Conservation (phyloP, 2,113 vertebrate genomes). For the Dolichallabes microphthalmus region DNA sequence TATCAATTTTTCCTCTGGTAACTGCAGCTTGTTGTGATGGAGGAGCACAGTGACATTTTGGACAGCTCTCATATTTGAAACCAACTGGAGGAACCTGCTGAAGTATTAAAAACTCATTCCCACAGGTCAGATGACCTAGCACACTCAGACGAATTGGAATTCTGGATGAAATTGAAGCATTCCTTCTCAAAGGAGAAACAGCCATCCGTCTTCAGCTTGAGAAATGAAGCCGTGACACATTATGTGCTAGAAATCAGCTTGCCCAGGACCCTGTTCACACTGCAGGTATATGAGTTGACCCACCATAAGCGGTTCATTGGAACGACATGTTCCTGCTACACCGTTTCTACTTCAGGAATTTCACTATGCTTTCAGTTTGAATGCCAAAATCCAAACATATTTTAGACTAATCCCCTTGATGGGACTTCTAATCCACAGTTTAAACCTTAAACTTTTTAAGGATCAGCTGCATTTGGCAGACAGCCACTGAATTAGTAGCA, state of each 20-base stretch:
- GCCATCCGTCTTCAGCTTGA: conserved; percentile 60
- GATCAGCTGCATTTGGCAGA: conserved; percentile 38
- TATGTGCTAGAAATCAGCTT: conserved; percentile 63
- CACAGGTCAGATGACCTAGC: conserved; percentile 31
- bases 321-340: conserved; percentile 20
- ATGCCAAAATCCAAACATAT: conserved; percentile 37
- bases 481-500: conserved; percentile 40
- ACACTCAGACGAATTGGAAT: conserved; percentile 50
- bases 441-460: conserved; percentile 45
- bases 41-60: conserved; percentile 9
- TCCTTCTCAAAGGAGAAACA: conserved; percentile 61
- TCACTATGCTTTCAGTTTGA: conserved; percentile 2
- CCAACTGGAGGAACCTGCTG: conserved; percentile 16
- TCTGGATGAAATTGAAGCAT: conserved; percentile 50
- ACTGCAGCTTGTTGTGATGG: conserved; percentile 12
- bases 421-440: conserved; percentile 42
- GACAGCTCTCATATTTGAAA: conserved; percentile 26
- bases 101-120: conserved; percentile 20
- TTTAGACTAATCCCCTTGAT: conserved; percentile 49
- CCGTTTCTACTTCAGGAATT: conserved; percentile 11
- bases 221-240: conserved; percentile 69
- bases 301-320: conserved; percentile 1
- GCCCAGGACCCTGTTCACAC: conserved; percentile 27
- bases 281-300: not conserved
- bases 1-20: conserved; percentile 23